Base-by-base conservation (phyloP, 2,113 vertebrate species). In the Forbesichthys agassizii region DNA sequence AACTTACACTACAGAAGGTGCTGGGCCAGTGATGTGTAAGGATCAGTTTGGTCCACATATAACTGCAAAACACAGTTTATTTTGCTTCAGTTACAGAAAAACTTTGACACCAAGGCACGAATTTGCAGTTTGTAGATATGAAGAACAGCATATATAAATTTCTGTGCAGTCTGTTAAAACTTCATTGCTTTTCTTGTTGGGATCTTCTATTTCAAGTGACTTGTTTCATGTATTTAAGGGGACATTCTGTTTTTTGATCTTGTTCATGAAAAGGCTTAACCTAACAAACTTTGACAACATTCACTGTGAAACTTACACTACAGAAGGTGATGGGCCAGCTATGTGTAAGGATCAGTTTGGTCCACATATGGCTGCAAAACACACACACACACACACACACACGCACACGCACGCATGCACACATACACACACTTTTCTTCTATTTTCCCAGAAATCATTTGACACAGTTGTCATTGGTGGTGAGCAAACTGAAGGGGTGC, bases 301-400 rank as follows among this genome's bases (percentile, higher is more conserved):
- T 14, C 27, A 33, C 14, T 6, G 33, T 61, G 13, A 66, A 46
- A 84, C 92, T 84, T 75, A 93, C 93, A 20, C 1, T 66, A 56
- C 93, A 94, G 79, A 93, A 92, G 11, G 92, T 93, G 47, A 2
- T 61, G 36, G 93, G 93, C 93, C 93, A 94, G 64, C 93, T 92
- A 49, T 93, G 92, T 66, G 91, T 94, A 75, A 94, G 72, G 71
- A 91, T 92, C 69, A 94, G 68, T 73, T 91, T 92, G 42, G 73
- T 90, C 93, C 92, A 94, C 69, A 87, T 81, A 4, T 88, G 69
- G 68, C 92, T 92, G 76, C 66, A 89, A 88, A 18, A 59, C 36
- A 33, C 47, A 51, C n/a, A 27, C 46, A 66, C 52, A 20, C 36
- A 47, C 9, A 73, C 3, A 51, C 7, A 27, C 2, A 0, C 27